Conservation (phyloP, 1,140 invertebrate species). For the Eumaeus atala region DNA sequence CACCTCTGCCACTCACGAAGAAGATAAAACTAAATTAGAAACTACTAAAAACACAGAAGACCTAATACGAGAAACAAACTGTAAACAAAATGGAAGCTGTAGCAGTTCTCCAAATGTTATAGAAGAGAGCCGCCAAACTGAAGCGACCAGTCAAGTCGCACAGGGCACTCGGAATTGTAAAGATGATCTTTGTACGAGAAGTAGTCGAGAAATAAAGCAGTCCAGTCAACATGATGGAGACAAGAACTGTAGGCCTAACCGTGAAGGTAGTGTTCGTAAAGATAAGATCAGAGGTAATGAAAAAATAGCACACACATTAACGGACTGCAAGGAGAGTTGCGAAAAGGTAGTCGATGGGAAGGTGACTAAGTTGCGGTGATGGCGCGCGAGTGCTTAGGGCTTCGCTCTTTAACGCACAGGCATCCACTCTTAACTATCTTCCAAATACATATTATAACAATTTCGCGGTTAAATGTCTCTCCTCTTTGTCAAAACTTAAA, state of each 20-base stretch:
- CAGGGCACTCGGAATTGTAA: neutral
- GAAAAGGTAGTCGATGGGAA: slow-evolving; percentile 4
- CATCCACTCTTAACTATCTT: neutral
- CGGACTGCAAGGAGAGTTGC: neutral
- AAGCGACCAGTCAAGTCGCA: neutral
- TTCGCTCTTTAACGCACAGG: neutral
- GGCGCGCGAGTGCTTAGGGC: neutral
- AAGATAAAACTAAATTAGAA: slow-evolving; percentile 16
- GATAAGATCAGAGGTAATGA: slow-evolving; percentile 2
- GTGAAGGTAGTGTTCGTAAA: neutral
- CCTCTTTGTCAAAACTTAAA: too few species aligned
- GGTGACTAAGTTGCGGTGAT: neutral
- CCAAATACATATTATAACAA: too few species aligned
- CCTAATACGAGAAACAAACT: slow-evolving; percentile 3
- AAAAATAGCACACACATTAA: slow-evolving; percentile 10
- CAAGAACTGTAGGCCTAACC: neutral
- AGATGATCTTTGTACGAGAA: neutral
- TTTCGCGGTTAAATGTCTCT: too few species aligned
- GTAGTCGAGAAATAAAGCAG: neutral
- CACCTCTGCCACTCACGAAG: neutral
- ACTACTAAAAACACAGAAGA: slow-evolving; percentile 2
- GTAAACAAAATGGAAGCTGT: slow-evolving; percentile 6
- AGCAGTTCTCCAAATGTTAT: neutral
- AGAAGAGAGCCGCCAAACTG: neutral
- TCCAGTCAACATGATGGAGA: neutral